Conservation (phyloP, 30 jellyfish, hydroid and myxozoan species). For the Aurelia aurita region DNA sequence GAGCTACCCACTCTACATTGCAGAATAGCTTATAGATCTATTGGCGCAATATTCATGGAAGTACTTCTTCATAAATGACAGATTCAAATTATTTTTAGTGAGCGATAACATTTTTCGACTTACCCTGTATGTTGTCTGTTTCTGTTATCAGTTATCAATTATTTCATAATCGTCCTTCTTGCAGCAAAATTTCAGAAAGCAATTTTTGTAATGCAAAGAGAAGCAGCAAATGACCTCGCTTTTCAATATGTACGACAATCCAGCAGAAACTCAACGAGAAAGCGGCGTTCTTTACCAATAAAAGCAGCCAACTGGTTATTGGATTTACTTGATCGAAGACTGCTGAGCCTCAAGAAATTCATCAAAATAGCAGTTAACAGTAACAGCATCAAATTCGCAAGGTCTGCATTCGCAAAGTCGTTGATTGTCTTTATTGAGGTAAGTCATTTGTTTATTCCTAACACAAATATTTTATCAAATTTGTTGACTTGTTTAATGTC, state of each 20-base stretch:
- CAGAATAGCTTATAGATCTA: no score
- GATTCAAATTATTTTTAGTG: no score
- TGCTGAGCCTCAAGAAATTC: conserved; percentile 63
- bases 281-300: neutral
- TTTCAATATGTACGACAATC: conserved; percentile 1
- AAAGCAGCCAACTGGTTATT: neutral
- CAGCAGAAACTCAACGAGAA: neutral
- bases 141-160: no score
- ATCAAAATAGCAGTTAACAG: conserved; percentile 71
- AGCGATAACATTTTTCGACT: no score
- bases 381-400: conserved; percentile 83
- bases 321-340: conserved; percentile 10
- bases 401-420: conserved; percentile 77
- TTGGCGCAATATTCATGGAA: no score
- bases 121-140: no score
- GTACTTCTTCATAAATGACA: no score
- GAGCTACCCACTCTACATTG: neutral
- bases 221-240: conserved; percentile 50
- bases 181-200: conserved; percentile 48
- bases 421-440: conserved; percentile 79
- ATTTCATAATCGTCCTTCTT: neutral
- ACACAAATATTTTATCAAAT: no score
- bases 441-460: neutral
- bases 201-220: conserved; percentile 51
- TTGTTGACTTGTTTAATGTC: no score